phyloP scores from a whole-genome alignment of 2,113 vertebrate species.

The Hyaena hyaena region DNA sequence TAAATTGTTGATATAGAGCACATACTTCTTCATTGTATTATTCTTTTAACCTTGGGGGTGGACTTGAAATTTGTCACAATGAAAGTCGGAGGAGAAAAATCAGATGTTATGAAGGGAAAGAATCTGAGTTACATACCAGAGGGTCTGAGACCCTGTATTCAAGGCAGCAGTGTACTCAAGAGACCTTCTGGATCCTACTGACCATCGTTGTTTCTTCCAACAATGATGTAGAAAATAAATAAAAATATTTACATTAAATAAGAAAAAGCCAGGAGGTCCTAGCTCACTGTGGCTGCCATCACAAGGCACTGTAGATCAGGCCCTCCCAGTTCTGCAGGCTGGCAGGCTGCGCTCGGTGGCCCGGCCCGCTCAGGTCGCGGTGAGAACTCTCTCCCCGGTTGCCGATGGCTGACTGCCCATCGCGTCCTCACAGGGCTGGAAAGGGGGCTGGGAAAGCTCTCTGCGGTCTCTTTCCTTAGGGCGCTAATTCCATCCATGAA shows the following conservation, averaged over 20 bases:
- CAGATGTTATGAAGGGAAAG: background rate
- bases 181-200: background rate
- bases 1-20: background rate
- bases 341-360: background rate
- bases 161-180: background rate
- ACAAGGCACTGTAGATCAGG: background rate
- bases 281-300: background rate
- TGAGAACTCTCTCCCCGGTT: background rate
- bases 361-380: no score
- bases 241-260: background rate
- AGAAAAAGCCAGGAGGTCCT: background rate
- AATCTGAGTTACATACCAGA: background rate
- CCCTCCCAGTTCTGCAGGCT: background rate
- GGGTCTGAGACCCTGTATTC: background rate
- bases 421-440: background rate
- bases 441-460: background rate
- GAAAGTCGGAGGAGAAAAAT: background rate
- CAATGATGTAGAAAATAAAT: background rate
- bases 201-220: background rate
- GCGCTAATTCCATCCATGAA: background rate
- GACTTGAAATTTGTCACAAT: constrained; percentile 3
- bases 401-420: background rate
- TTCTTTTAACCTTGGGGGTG: background rate
- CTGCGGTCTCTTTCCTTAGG: background rate
- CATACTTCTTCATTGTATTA: background rate